Evolutionary conservation across 2,888 invertebrate species (phyloP).

Genomic region (Carterocephalus palaemon): DNA sequence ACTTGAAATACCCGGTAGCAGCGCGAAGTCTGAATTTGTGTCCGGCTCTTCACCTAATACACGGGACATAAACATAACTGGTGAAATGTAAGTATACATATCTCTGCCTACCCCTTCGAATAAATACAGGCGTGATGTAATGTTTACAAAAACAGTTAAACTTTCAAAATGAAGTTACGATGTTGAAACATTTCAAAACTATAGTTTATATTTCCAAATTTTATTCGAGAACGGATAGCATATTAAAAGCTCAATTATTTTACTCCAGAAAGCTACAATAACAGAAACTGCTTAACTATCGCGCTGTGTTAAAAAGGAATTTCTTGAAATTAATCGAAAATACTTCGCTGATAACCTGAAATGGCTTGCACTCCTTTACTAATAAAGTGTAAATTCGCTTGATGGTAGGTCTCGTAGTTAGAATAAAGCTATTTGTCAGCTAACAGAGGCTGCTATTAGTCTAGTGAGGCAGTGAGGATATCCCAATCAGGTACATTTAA

Average conservation of each 20-base stretch:
- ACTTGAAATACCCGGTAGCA: no score
- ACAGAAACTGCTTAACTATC: constrained; percentile 9
- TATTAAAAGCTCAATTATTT: constrained; percentile 2
- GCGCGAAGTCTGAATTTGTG: no score
- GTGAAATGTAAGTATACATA: no score
- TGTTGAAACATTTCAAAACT: not conserved
- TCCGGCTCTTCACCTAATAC: no score
- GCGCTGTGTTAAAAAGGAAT: no score
- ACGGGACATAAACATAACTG: no score
- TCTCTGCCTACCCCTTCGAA: no score
- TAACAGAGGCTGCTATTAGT: constrained; percentile 7
- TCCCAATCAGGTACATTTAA: constrained; percentile 15
- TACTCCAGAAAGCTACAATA: not conserved
- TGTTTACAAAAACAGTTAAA: no score
- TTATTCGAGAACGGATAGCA: constrained; percentile 1
- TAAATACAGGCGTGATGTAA: no score
- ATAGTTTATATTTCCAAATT: not conserved
- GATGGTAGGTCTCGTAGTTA: constrained; percentile 14
- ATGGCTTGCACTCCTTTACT: not conserved
- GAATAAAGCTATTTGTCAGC: constrained; percentile 16
- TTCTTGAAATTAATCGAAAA: constrained; percentile 5
- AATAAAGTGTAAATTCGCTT: constrained; percentile 6
- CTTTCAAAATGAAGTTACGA: no score
- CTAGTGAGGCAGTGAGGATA: constrained; percentile 2
- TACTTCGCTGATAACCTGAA: not conserved